phyloP scores from a whole-genome alignment of 2,797 vertebrate genomes.

The Pteropus rufus region DNA sequence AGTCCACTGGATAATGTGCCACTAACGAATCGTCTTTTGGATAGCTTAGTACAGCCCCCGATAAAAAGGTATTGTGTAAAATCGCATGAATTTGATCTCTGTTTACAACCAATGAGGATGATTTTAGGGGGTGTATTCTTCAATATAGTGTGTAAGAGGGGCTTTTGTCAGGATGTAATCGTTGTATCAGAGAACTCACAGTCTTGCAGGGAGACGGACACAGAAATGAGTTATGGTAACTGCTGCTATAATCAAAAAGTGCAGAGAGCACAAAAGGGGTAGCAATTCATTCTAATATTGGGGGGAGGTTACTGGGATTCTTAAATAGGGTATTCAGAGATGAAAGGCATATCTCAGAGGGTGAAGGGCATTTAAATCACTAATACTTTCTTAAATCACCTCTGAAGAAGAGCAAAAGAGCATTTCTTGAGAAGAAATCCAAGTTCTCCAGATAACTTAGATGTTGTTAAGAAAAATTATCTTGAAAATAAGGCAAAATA shows the following conservation, averaged over 20 bases:
- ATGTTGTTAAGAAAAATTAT: neutral
- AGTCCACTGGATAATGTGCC: neutral
- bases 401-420: neutral
- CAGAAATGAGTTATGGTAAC: neutral
- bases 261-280: neutral
- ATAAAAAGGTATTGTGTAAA: neutral
- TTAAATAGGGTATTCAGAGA: neutral
- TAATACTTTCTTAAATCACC: neutral
- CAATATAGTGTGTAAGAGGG: neutral
- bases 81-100: neutral
- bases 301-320: neutral
- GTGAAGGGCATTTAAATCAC: neutral
- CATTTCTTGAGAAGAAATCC: neutral
- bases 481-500: neutral
- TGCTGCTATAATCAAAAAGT: neutral
- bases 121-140: neutral
- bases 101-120: neutral
- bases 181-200: neutral
- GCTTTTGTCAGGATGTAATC: neutral
- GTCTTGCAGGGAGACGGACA: neutral
- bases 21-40: neutral
- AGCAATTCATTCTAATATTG: neutral
- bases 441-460: neutral
- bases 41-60: neutral
- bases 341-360: neutral